These are phyloP conservation scores for Pelochelys cantorii DNA, from an alignment of 2,797 vertebrate species.

Conservation along the genomic window DNA sequence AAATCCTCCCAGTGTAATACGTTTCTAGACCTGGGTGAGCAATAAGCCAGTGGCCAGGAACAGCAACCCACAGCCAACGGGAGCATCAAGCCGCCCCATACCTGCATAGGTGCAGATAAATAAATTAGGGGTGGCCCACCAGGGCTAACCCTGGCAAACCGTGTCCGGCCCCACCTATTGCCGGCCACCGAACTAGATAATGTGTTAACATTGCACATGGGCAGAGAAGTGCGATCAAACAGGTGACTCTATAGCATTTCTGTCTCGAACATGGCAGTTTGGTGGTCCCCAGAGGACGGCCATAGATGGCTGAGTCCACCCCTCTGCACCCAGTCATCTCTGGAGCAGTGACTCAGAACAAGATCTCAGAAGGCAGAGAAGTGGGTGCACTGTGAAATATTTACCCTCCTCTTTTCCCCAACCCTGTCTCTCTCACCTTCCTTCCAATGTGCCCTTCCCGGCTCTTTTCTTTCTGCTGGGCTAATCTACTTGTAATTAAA, in stretches of 20 bases:
- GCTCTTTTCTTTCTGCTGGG: background rate
- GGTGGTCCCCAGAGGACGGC: background rate
- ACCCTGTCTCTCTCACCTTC: background rate
- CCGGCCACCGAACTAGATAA: background rate
- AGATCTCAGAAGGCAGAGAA: fast-evolving
- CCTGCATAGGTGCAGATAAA: no score
- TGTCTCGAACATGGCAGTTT: background rate
- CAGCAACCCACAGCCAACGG: no score
- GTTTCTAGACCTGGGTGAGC: background rate
- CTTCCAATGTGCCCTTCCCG: background rate
- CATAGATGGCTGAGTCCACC: background rate
- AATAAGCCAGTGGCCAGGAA: no score
- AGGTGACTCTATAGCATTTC: no score
- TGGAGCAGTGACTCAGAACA: background rate
- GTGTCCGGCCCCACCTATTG: no score
- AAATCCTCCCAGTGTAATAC: background rate
- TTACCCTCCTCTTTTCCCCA: background rate
- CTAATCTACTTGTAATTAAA: fast-evolving
- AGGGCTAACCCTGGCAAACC: no score
- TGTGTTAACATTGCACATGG: background rate
- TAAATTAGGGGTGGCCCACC: no score
- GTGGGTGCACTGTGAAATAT: background rate
- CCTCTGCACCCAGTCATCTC: background rate
- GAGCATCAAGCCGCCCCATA: no score
- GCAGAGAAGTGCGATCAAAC: background rate